Percentiles rank a stretch among this genome's conserved stretches.
These are phyloP conservation scores for Globia sparganii DNA, from an alignment of 2,888 invertebrate species.

Conservation along the genomic window DNA sequence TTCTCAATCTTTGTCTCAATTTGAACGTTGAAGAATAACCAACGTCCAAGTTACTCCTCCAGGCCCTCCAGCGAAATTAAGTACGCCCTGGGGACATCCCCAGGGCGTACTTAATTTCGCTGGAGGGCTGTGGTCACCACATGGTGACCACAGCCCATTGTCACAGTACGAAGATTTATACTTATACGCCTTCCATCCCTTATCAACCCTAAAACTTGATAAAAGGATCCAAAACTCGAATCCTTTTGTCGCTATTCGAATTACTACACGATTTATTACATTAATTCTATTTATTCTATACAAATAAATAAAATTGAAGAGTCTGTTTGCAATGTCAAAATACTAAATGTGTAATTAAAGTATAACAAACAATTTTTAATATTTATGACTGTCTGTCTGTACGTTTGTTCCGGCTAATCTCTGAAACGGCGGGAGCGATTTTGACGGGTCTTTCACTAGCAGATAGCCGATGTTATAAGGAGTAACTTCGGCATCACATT, in stretches of 20 bases:
- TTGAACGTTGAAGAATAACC: background rate
- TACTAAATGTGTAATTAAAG: background rate
- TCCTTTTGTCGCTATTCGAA: background rate
- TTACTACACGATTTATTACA: background rate
- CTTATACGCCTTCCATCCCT: background rate
- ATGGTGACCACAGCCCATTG: background rate
- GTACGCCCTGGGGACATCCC: constrained; percentile 1
- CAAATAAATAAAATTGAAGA: background rate
- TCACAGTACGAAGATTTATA: constrained; percentile 22
- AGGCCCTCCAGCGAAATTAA: background rate
- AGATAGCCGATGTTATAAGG: too few relatives aligned
- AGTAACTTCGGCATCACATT: too few relatives aligned
- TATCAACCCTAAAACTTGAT: background rate
- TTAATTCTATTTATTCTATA: background rate
- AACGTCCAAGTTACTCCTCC: background rate
- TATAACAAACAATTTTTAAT: too few relatives aligned
- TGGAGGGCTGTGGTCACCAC: too few relatives aligned
- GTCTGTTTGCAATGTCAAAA: background rate
- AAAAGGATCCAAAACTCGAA: background rate
- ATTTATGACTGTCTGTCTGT: too few relatives aligned
- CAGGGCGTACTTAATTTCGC: too few relatives aligned
- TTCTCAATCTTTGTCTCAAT: background rate
- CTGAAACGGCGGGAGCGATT: too few relatives aligned
- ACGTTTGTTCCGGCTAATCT: too few relatives aligned
- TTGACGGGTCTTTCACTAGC: too few relatives aligned